These are phyloP conservation scores for Lasiurus cinereus DNA, from an alignment of 2,113 vertebrate species.

Conservation along the genomic window DNA sequence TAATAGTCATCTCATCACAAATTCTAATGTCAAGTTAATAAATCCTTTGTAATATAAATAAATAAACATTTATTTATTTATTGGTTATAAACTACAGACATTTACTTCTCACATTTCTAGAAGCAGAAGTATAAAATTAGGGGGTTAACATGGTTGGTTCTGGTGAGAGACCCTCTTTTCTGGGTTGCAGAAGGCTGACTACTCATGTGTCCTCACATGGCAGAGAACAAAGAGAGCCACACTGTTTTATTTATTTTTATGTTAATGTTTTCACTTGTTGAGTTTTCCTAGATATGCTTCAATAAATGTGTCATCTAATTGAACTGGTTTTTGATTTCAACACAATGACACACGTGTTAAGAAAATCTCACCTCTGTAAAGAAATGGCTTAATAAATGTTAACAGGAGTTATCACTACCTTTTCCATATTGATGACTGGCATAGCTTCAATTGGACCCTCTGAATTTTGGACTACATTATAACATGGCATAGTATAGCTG, in stretches of 20 bases:
- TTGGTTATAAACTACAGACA: not conserved
- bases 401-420: not conserved
- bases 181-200: not conserved
- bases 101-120: not conserved
- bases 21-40: not conserved
- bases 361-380: not conserved
- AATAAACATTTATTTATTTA: not conserved
- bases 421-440: not conserved
- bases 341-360: not conserved
- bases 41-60: not conserved
- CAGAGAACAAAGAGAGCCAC: not conserved
- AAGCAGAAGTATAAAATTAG: not conserved
- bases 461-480: not conserved
- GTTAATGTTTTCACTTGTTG: not conserved
- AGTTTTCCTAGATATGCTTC: not conserved
- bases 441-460: not conserved
- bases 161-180: not conserved
- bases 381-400: not conserved
- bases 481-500: not conserved
- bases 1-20: not conserved
- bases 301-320: not conserved
- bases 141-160: not conserved
- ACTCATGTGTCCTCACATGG: not conserved
- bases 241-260: not conserved
- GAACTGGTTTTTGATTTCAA: not conserved